A percentile compares a stretch with the other conserved stretches of the same genome.
These are phyloP conservation scores for Nephila pilipes DNA, from an alignment of 1,140 invertebrate genomes.

Conservation along the genomic window DNA sequence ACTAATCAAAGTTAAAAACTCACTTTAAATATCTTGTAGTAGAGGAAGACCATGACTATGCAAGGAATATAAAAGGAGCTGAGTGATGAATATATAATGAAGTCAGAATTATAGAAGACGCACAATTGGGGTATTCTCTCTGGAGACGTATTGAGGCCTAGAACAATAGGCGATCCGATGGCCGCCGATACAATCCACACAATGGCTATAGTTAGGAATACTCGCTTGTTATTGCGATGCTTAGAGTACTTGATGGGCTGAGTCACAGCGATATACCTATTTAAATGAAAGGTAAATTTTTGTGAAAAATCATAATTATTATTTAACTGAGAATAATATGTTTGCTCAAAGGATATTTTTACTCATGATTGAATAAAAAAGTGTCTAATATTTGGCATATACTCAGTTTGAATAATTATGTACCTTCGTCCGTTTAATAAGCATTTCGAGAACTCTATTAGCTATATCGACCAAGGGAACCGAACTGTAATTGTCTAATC, in stretches of 20 bases:
- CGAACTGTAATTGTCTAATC: no score
- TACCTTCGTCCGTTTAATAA: no score
- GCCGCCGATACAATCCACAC: conserved; percentile 98
- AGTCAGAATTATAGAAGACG: conserved; percentile 98
- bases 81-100: conserved; percentile 98
- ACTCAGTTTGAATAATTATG: no score
- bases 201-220: conserved; percentile 96
- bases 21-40: conserved; percentile 98
- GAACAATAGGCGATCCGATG: conserved; percentile 97
- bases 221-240: conserved; percentile 97
- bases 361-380: no score
- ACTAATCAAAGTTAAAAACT: conserved; percentile 59
- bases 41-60: conserved; percentile 99
- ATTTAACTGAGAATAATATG: no score
- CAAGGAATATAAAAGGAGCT: conserved; percentile 99
- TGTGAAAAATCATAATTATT: no score
- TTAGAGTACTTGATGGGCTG: conserved; percentile 98
- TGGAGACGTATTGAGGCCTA: conserved; percentile 93
- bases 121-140: conserved; percentile 83
- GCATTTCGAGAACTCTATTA: no score
- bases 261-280: conserved; percentile 98
- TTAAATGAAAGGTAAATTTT: no score
- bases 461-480: no score
- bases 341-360: no score
- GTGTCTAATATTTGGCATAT: no score